Evolutionary conservation across 2,797 vertebrate genomes (phyloP), one percentile per base, ranked within the genome.

Genomic region (Sebastes matsubarae): DNA sequence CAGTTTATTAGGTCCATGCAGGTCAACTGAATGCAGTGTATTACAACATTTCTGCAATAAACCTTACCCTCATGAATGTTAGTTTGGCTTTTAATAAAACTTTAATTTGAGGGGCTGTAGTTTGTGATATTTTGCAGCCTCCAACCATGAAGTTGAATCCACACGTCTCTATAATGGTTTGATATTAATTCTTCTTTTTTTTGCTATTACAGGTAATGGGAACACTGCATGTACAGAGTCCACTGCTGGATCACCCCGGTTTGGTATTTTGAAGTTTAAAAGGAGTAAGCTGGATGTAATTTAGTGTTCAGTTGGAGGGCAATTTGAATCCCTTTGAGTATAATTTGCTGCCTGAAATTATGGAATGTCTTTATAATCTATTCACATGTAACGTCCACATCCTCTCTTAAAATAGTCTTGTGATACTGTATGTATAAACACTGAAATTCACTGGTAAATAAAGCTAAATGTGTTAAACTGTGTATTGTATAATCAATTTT

Each of bases 151-250:
- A 27, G 42, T 46, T 16, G 2, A 30, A 30, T 22, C 6, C 9
- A 64, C 2, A 14, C 1, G 36, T 27, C 2, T 59, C 6, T 46
- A 18, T 46, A 16, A 22, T 4, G 10, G n/a, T 36, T 38, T 11
- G 11, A 29, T 42, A 20, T 52, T 13, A n/a, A 61, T 10, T 12
- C 2, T 8, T 4, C 0, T 29, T 29, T 10, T 8, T 27, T 22
- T 7, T 46, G 0, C 2, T 4, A 6, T n/a, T 24, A 20, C 64
- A 83, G 81, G 75, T 83, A 70, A 70, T n/a, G 10, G n/a, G 22
- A 64, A 14, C 3, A 11, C 52, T 2, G 0, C 20, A 12, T 14
- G 8, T 34, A n/a, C 12, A 0, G 10, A 16, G 1, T 25, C 25
- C 27, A 2, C 27, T 3, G 30, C 42, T 38, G 38, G 20, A 42